A percentile compares a stretch with the other conserved stretches of the same genome.
These are phyloP conservation scores for Moxostoma hubbsi DNA, from an alignment of 2,797 vertebrate genomes.

Conservation along the genomic window DNA sequence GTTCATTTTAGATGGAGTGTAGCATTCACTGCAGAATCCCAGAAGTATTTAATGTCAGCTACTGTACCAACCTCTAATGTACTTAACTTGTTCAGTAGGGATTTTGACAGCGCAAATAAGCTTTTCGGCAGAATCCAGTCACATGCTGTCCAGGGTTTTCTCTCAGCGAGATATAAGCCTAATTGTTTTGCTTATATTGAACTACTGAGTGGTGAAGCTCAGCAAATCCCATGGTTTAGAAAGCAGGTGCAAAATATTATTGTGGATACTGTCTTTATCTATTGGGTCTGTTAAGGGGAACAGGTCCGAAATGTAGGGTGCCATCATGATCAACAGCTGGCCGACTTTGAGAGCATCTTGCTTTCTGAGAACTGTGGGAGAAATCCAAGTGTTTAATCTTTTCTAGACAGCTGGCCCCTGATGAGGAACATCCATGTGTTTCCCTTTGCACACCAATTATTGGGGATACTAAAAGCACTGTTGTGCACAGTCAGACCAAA, in stretches of 20 bases:
- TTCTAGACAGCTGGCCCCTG: conserved; percentile 32
- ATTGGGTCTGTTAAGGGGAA: not conserved
- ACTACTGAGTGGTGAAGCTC: not conserved
- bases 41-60: no score
- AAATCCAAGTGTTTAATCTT: conserved; percentile 6
- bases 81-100: no score
- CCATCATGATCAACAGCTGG: conserved; percentile 48
- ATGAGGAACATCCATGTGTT: conserved; percentile 44
- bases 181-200: conserved; percentile 16
- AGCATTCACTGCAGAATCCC: no score
- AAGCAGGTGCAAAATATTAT: not conserved
- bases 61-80: no score
- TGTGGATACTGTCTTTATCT: not conserved
- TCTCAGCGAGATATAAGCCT: conserved; percentile 2
- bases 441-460: not conserved
- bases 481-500: not conserved
- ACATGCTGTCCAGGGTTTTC: not conserved
- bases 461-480: not conserved
- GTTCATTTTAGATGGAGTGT: no score
- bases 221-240: not conserved
- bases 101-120: conserved; percentile 15
- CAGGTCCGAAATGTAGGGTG: conserved; percentile 9
- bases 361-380: conserved; percentile 20
- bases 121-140: conserved; percentile 3
- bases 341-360: conserved; percentile 1